These are phyloP conservation scores for Cryptosula pallasiana DNA, from an alignment of 2,888 invertebrate species.

Conservation along the genomic window DNA sequence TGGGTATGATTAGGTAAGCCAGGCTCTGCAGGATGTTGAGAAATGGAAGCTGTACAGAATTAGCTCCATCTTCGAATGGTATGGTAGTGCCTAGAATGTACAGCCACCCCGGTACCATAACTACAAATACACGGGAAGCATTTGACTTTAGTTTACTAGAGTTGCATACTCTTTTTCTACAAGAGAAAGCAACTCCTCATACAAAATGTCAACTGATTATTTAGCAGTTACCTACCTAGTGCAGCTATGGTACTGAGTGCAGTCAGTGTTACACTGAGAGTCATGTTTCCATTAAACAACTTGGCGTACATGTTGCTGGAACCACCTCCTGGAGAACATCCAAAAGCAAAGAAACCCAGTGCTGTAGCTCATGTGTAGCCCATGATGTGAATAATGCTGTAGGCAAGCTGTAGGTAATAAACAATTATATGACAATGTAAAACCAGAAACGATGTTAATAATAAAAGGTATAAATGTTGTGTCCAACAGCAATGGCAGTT, in stretches of 20 bases:
- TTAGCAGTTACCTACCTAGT: slow-evolving; percentile 66
- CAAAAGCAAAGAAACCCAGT: slow-evolving; percentile 55
- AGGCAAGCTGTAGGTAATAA: not conserved
- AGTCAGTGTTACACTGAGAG: slow-evolving; percentile 91
- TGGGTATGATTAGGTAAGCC: slow-evolving; percentile 70
- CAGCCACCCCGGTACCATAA: slow-evolving; percentile 83
- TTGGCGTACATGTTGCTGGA: slow-evolving; percentile 95
- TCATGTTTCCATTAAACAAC: slow-evolving; percentile 83
- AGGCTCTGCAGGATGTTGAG: slow-evolving; percentile 69
- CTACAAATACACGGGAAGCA: too few species aligned
- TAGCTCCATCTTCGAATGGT: slow-evolving; percentile 46
- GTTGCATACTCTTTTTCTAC: too few species aligned
- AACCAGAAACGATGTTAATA: too few species aligned
- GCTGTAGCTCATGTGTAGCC: slow-evolving; percentile 34
- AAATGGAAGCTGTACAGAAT: slow-evolving; percentile 64
- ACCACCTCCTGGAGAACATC: slow-evolving; percentile 64
- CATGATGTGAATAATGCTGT: not conserved
- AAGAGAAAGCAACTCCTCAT: too few species aligned
- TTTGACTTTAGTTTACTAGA: too few species aligned
- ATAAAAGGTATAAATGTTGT: too few species aligned
- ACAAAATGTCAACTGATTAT: too few species aligned
- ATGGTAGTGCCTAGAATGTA: slow-evolving; percentile 65
- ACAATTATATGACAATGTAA: not conserved
- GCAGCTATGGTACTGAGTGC: slow-evolving; percentile 80
- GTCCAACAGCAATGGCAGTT: too few species aligned